Conservation (phyloP, 2,797 vertebrate genomes). For the Chelonia mydas region DNA sequence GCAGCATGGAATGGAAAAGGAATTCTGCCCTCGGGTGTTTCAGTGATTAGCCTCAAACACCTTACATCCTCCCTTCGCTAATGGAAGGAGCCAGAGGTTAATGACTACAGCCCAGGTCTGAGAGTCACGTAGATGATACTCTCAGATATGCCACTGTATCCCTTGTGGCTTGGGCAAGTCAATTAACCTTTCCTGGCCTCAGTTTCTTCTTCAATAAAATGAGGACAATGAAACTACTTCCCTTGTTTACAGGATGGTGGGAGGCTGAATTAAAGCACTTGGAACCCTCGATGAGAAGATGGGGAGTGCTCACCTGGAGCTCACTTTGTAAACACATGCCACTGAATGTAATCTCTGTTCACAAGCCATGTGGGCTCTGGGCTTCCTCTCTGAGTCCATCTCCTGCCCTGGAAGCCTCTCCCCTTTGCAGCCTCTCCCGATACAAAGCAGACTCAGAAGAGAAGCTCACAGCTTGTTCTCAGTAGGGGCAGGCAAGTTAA, state of each 20-base stretch:
- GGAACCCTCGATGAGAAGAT: not conserved
- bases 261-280: not conserved
- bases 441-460: not conserved
- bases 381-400: not conserved
- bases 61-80: not conserved
- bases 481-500: not conserved
- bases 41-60: not conserved
- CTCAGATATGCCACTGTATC: not conserved
- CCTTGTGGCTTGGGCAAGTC: not conserved
- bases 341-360: not conserved
- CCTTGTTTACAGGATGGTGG: not conserved
- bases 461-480: not conserved
- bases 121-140: not conserved
- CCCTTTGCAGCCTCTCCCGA: not conserved
- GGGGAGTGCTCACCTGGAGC: not conserved
- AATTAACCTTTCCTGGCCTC: constrained; percentile 34
- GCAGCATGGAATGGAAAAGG: not conserved
- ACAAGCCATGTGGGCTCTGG: not conserved
- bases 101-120: constrained; percentile 7
- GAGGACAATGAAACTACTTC: not conserved
- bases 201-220: not conserved
- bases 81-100: rapidly evolving
- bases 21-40: not conserved
- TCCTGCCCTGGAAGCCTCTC: not conserved
- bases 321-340: not conserved